phyloP scores from a whole-genome alignment of 2,888 invertebrate genomes.

The Torymus auratus region DNA sequence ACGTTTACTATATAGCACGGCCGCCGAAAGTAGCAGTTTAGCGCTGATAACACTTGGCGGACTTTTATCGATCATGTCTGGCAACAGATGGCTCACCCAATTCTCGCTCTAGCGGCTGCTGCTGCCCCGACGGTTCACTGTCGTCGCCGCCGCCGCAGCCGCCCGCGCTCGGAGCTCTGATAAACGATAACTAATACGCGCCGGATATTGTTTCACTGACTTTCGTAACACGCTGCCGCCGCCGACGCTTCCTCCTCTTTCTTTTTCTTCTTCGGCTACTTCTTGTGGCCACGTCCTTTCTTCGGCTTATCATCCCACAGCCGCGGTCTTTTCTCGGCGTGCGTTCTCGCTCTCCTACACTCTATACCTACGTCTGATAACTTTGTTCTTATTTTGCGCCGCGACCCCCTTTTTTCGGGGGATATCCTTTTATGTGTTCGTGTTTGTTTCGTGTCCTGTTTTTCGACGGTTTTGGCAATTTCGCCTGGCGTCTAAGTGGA shows the following conservation, averaged over 20 bases:
- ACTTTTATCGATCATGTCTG: conserved; percentile 76
- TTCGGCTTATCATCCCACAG: conserved; percentile 28
- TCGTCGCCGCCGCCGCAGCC: background rate
- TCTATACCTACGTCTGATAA: conserved; percentile 43
- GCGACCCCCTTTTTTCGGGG: conserved; percentile 53
- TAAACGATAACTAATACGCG: conserved; percentile 76
- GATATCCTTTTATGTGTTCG: conserved; percentile 2
- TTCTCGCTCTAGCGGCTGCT: conserved; percentile 65
- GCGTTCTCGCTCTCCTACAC: conserved; percentile 30
- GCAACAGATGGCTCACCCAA: conserved; percentile 76
- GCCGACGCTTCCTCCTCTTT: conserved; percentile 63
- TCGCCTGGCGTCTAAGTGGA: background rate
- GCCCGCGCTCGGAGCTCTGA: conserved; percentile 59
- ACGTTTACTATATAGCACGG: conserved; percentile 31
- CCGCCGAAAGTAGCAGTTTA: conserved; percentile 69
- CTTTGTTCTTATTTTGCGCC: conserved; percentile 47
- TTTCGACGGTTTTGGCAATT: conserved; percentile 38
- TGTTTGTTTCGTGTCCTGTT: conserved; percentile 29
- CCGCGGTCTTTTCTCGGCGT: background rate
- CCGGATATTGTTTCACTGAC: conserved; percentile 74
- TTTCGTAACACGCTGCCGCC: conserved; percentile 70
- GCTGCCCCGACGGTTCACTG: background rate
- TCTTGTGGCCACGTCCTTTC: conserved; percentile 30
- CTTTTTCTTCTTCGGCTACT: conserved; percentile 32
- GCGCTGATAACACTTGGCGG: conserved; percentile 74